Percentiles rank a stretch among this genome's conserved stretches.
Conservation (phyloP, 2,113 vertebrate genomes). For the Potamarius usumacintae region DNA sequence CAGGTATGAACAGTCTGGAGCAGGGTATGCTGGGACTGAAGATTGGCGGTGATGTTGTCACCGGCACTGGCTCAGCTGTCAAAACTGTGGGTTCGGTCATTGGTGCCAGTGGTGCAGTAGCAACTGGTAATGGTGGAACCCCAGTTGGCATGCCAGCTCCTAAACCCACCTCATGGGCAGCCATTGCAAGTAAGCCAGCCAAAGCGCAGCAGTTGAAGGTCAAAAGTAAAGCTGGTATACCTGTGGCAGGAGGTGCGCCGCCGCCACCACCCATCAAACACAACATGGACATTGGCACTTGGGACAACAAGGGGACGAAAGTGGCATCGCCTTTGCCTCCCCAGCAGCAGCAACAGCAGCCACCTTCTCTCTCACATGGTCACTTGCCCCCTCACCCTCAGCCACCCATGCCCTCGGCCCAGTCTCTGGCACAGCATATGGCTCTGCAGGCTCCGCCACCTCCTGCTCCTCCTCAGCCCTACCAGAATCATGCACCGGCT, state of each 20-base stretch:
- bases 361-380: constrained; percentile 65
- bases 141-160: constrained; percentile 85
- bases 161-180: constrained; percentile 94
- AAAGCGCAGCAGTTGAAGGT: constrained; percentile 91
- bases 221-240: constrained; percentile 84
- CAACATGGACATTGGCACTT: constrained; percentile 97
- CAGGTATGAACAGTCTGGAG: constrained; percentile 94
- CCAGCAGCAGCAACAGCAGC: constrained; percentile 73
- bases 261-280: constrained; percentile 94
- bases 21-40: constrained; percentile 96
- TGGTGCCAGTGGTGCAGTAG: constrained; percentile 65
- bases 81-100: constrained; percentile 90
- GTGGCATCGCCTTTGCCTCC: constrained; percentile 74
- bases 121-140: constrained; percentile 81
- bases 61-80: constrained; percentile 79
- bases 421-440: constrained; percentile 77
- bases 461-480: constrained; percentile 76
- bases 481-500: constrained; percentile 77
- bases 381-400: constrained; percentile 64
- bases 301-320: constrained; percentile 93
- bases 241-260: constrained; percentile 75
- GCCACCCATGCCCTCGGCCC: constrained; percentile 55
- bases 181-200: constrained; percentile 95
- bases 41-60: constrained; percentile 87
- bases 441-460: constrained; percentile 78